These are phyloP conservation scores for Kryptolebias ocellatus DNA, from an alignment of 2,797 vertebrate species.

Conservation along the genomic window DNA sequence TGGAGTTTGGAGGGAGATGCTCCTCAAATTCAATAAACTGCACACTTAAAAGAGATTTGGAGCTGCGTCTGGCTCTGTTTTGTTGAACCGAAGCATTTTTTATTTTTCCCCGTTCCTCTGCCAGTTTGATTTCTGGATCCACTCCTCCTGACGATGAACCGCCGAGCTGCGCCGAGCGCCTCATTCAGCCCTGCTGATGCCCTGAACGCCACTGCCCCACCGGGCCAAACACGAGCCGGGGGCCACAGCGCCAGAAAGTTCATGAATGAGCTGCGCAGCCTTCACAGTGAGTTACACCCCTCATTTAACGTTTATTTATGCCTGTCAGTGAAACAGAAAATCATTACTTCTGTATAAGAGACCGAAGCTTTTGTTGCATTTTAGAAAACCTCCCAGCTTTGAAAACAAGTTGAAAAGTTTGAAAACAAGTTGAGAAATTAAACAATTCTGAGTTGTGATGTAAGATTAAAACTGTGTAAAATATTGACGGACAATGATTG, in stretches of 20 bases:
- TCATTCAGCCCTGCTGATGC: constrained; percentile 13
- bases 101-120: constrained; percentile 21
- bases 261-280: constrained; percentile 70
- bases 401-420: too few species aligned
- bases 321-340: too few species aligned
- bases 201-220: constrained; percentile 43
- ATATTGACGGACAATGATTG: neutral
- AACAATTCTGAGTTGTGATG: too few species aligned
- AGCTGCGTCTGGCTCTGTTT: constrained; percentile 5
- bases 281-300: constrained; percentile 71
- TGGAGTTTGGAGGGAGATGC: constrained; percentile 7
- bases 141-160: constrained; percentile 55
- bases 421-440: too few species aligned
- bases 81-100: constrained; percentile 1
- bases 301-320: neutral
- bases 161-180: constrained; percentile 26
- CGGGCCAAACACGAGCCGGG: constrained; percentile 43
- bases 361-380: too few species aligned
- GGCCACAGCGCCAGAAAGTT: constrained; percentile 67
- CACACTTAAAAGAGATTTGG: constrained; percentile 15
- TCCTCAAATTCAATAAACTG: constrained; percentile 2
- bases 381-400: too few species aligned
- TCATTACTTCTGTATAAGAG: too few species aligned
- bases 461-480: too few species aligned
- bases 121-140: constrained; percentile 31